Percentiles rank a stretch among this genome's conserved stretches.
Conservation (phyloP, 2,888 invertebrate species). For the Colostygia pectinataria region DNA sequence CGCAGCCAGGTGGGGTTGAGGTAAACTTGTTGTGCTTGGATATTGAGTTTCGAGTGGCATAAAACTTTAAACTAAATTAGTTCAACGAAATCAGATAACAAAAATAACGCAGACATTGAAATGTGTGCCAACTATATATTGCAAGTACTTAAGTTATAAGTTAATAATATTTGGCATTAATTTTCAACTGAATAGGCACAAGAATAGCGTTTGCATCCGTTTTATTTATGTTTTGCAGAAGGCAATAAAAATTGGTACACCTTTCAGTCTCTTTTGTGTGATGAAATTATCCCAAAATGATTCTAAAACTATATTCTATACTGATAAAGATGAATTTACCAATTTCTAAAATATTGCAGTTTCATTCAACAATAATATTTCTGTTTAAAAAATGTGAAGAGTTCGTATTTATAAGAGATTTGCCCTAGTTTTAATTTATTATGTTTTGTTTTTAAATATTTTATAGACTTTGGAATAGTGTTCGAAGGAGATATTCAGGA, state of each 20-base stretch:
- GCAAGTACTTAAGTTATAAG: too few species aligned
- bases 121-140: slow-evolving; percentile 3
- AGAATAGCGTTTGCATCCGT: too few species aligned
- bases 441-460: slow-evolving; percentile 47
- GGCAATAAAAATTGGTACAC: not conserved
- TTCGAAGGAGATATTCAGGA: slow-evolving; percentile 39
- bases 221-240: not conserved
- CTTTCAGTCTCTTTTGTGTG: too few species aligned
- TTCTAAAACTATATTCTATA: too few species aligned
- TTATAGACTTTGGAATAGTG: slow-evolving; percentile 33
- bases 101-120: not conserved
- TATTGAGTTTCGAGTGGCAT: slow-evolving; percentile 36
- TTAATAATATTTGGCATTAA: too few species aligned
- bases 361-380: slow-evolving; percentile 2
- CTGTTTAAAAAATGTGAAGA: not conserved
- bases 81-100: not conserved
- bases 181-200: too few species aligned
- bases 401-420: slow-evolving; percentile 23
- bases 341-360: slow-evolving; percentile 18
- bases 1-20: slow-evolving; percentile 90
- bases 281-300: too few species aligned
- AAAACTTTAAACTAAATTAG: slow-evolving; percentile 46
- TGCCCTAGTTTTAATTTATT: slow-evolving; percentile 38
- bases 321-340: too few species aligned
- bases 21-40: slow-evolving; percentile 26